Evolutionary conservation across 2,797 vertebrate genomes (phyloP), one percentile per base, ranked within the genome.

Genomic region (Takifugu ocellatus): DNA sequence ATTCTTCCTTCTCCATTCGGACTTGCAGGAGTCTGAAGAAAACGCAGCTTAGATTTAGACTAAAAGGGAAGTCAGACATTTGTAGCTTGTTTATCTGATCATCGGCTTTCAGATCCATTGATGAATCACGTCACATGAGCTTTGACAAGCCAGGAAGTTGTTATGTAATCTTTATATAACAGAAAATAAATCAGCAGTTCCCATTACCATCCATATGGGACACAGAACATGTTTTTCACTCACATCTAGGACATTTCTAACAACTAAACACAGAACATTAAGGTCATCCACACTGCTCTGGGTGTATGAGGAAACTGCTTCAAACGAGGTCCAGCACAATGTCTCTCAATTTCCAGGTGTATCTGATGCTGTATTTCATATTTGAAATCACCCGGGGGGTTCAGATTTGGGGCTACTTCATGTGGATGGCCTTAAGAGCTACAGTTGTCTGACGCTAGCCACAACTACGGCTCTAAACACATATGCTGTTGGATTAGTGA

Each of bases 1-100:
- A 88, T 68, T 98, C 96, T 12, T 98, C 96, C 71, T 94, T 94
- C 78, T 98, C 96, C 84, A 95, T 77, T 56, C 94, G 94, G 47
- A 89, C 69, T 85, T 96, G 94, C 54, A 98, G 72, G 61, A 98
- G 87, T 78, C 96, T 98, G 78, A 67, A 49, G 65, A 60, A 43
- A 44, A 61, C 43, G 59, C 43, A 48, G 29, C 1, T 49, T 21
- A 21, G 6, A 56, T 57, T 12, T 25, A 14, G 72, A 51, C 12
- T 36, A 31, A 56, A 10, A 3, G 8, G 7, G 10, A 42, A 1
- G 2, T 39, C 1, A 21, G 25, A 17, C 2, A 49, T 8, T 8
- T 14, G 21, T 14, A 47, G n/a, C 10, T 63, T 61, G 7, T 54
- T 60, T 62, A 47, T 39, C 12, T 70, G 47, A 78, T 75, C 44